These are phyloP conservation scores for Chirona hameri DNA, from an alignment of 2,888 invertebrate genomes.

Conservation along the genomic window DNA sequence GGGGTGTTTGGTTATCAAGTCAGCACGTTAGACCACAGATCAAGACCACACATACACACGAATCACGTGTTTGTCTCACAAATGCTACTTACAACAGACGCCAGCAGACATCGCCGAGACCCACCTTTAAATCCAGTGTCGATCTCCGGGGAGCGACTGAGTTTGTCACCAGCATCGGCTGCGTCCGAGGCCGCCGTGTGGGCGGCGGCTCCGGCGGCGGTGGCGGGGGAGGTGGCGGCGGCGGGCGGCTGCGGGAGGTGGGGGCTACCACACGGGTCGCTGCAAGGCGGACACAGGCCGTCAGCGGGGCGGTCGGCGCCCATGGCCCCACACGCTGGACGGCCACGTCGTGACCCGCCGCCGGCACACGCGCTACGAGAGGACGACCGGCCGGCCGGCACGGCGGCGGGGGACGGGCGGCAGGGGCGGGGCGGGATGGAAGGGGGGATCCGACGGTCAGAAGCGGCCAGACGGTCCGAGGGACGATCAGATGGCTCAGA, in stretches of 20 bases:
- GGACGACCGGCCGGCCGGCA: background rate
- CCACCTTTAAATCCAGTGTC: background rate
- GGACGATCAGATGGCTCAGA: too few relatives aligned
- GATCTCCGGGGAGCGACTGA: constrained; percentile 6
- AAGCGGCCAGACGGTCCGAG: too few relatives aligned
- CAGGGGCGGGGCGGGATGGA: too few relatives aligned
- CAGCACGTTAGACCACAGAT: too few relatives aligned
- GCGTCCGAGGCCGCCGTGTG: too few relatives aligned
- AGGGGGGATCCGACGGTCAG: too few relatives aligned
- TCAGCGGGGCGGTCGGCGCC: background rate
- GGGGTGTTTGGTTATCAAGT: too few relatives aligned
- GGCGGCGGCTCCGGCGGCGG: background rate
- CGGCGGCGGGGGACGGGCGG: background rate
- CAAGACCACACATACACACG: too few relatives aligned
- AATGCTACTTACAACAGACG: too few relatives aligned
- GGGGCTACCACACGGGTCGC: constrained; percentile 8
- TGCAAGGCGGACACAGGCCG: constrained; percentile 12
- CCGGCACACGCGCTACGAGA: background rate
- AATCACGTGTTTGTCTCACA: too few relatives aligned
- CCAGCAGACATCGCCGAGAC: too few relatives aligned
- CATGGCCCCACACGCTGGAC: background rate
- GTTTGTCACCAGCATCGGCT: background rate
- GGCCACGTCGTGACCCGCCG: constrained; percentile 6
- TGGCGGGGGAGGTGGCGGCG: background rate
- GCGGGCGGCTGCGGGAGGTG: constrained; percentile 24